Base-by-base conservation (phyloP, 2,888 invertebrate genomes). In the Homarus gammarus region DNA sequence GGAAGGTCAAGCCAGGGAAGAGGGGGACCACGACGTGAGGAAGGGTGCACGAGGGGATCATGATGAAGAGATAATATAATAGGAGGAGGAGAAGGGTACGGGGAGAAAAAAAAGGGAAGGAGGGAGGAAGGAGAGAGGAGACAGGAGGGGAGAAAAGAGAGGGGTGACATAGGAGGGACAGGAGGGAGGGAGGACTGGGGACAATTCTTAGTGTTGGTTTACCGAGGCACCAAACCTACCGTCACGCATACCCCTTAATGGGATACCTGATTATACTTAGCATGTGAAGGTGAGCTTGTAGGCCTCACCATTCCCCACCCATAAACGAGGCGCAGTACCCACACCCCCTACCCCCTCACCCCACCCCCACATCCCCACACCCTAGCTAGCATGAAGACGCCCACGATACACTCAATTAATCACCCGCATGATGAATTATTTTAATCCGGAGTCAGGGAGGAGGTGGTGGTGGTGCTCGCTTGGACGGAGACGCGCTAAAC, bases 211-310 rank as follows among this genome's bases (percentile, higher is more conserved):
- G 18, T 79, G 51, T 12, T 33, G 15, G 36, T 38, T 56, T 22
- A 56, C 38, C 56, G 31, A 8, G 22, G 56, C 18, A 38, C 33
- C 49, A 56, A n/a, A 44, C 49, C 31, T n/a, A 27, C 44, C 44
- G 51, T 77, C 82, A 82, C 68, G 82, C 82, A 70, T 31, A 22
- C 44, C 44, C n/a, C n/a, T 64, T 64, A 38, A 64, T 38, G 33
- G 81, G 38, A 10, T 40, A 68, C 70, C 49, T 82, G 27, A 70
- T 82, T 70, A 82, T 31, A 15, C 44, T n/a, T 27, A 64, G 61
- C 79, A 81, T 64, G 81, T 81, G n/a, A 68, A 38, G 22, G n/a
- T 38, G 1, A 8, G 36, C 38, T 36, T 38, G 81, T 64, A 77
- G 22, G 64, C 64, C 31, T 49, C 12, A 18, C 6, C 36, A 49